Conservation (phyloP, 2,888 invertebrate genomes). For the Chironomus riparius region DNA sequence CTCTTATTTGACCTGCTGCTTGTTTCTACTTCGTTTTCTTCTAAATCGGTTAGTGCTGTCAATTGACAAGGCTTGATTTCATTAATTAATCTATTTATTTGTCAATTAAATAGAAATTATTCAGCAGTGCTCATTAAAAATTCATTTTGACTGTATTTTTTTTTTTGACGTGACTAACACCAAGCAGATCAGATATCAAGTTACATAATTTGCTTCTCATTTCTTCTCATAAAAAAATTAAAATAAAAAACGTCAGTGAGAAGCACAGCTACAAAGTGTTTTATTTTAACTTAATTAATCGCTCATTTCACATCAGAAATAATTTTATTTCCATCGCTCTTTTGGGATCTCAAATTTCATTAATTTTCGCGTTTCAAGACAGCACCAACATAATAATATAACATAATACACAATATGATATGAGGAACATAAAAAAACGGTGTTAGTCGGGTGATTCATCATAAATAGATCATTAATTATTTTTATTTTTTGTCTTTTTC, state of each 20-base stretch:
- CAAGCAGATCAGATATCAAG: not conserved
- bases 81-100: not conserved
- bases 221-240: not conserved
- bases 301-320: not conserved
- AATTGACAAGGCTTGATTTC: no score
- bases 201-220: not conserved
- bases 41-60: no score
- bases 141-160: not conserved
- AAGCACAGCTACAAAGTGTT: not conserved
- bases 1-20: not conserved
- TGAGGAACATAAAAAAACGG: not conserved
- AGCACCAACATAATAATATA: not conserved
- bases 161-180: not conserved
- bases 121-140: not conserved
- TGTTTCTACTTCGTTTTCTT: not conserved
- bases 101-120: not conserved
- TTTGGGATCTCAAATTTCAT: constrained; percentile 14
- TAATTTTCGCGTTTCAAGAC: constrained; percentile 11
- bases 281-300: constrained; percentile 21
- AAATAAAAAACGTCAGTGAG: not conserved
- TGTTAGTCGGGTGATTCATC: constrained; percentile 15
- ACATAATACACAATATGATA: not conserved
- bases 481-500: not conserved
- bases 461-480: constrained; percentile 25
- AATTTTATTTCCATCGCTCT: not conserved